These are phyloP conservation scores for Xestia sexstrigata DNA, from an alignment of 2,888 invertebrate species.

Conservation along the genomic window DNA sequence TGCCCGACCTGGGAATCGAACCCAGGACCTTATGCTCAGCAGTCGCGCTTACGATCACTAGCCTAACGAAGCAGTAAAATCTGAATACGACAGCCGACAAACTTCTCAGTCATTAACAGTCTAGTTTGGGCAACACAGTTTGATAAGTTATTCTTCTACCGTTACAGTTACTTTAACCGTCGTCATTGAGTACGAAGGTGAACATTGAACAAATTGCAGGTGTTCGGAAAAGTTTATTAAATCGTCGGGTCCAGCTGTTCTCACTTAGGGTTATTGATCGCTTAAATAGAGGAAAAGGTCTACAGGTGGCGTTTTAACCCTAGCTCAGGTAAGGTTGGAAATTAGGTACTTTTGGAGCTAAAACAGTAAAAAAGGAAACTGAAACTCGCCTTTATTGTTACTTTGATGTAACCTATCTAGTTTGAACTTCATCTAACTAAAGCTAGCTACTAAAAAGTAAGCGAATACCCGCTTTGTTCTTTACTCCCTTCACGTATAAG, in stretches of 20 bases:
- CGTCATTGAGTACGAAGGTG: conserved; percentile 12
- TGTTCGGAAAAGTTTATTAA: conserved; percentile 42
- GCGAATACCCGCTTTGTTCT: conserved; percentile 35
- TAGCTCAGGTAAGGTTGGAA: conserved; percentile 14
- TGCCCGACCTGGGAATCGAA: too few species aligned
- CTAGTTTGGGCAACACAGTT: conserved; percentile 18
- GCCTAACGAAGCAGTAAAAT: conserved; percentile 12
- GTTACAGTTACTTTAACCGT: conserved; percentile 21
- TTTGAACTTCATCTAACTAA: conserved; percentile 22
- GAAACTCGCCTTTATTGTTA: background rate
- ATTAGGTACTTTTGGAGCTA: background rate
- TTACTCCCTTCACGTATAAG: conserved; percentile 21
- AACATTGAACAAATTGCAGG: conserved; percentile 38
- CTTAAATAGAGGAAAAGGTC: conserved; percentile 25
- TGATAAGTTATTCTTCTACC: conserved; percentile 30
- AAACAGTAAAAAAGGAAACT: background rate
- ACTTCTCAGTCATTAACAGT: conserved; percentile 16
- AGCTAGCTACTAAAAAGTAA: conserved; percentile 35
- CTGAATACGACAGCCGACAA: conserved; percentile 24
- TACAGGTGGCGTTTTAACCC: conserved; percentile 31
- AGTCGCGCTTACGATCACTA: too few species aligned
- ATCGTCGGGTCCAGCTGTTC: conserved; percentile 36
- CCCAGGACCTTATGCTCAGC: too few species aligned
- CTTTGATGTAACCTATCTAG: background rate
- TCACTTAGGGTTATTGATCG: conserved; percentile 39